Percentiles rank a stretch among this genome's conserved stretches.
Evolutionary conservation across 2,797 vertebrate genomes (phyloP).

Genomic region (Rhabdomys pumilio): DNA sequence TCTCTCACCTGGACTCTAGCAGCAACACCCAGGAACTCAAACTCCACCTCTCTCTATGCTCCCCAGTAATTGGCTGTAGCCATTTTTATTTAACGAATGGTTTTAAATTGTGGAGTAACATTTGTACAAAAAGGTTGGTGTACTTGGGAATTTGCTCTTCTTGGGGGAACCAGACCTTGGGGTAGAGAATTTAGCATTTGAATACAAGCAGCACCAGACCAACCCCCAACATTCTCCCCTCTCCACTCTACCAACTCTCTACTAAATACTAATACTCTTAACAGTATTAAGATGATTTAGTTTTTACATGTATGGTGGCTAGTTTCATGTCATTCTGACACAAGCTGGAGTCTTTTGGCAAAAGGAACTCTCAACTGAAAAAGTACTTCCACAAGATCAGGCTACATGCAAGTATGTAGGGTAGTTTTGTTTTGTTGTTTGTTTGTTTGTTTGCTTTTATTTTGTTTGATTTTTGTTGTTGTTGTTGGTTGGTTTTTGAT

Average conservation of each 20-base stretch:
- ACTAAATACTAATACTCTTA: background rate
- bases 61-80: background rate
- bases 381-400: background rate
- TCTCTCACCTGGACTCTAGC: no score
- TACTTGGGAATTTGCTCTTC: background rate
- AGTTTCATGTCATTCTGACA: background rate
- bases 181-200: background rate
- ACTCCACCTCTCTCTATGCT: background rate
- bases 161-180: background rate
- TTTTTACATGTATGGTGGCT: no score
- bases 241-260: fast-evolving
- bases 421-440: background rate
- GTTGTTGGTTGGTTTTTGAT: background rate
- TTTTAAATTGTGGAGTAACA: background rate
- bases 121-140: background rate
- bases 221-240: no score
- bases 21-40: background rate
- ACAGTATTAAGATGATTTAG: no score
- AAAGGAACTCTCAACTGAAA: background rate
- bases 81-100: background rate
- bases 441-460: background rate
- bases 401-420: no score
- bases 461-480: background rate
- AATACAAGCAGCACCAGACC: background rate
- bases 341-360: background rate